Conservation (phyloP, 2,113 vertebrate genomes). For the Mirza zaza region DNA sequence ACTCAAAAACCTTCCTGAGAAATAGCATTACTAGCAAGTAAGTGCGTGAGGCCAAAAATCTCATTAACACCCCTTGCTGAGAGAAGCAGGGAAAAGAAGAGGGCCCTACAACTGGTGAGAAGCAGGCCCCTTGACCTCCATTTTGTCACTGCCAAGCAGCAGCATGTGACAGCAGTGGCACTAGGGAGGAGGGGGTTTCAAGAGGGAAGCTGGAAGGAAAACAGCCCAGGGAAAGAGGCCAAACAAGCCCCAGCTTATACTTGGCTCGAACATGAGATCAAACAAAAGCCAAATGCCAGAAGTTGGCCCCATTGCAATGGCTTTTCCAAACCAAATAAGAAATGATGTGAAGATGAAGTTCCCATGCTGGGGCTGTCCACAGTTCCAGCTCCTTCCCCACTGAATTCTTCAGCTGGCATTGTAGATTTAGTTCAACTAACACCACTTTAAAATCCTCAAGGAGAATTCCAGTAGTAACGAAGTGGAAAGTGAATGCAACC, state of each 20-base stretch:
- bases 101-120: not conserved
- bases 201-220: not conserved
- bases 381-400: not conserved
- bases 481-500: not conserved
- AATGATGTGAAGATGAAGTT: not conserved
- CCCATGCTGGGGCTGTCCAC: not conserved
- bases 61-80: not conserved
- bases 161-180: not conserved
- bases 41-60: not conserved
- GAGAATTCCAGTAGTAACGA: not conserved
- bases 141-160: not conserved
- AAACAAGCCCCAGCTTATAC: not conserved
- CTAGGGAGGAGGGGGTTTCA: not conserved
- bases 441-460: not conserved
- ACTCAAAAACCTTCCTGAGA: not conserved
- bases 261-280: conserved; percentile 18
- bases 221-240: not conserved
- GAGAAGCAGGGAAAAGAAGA: not conserved
- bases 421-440: not conserved
- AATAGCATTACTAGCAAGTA: not conserved
- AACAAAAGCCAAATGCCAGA: not conserved
- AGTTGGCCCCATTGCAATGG: not conserved
- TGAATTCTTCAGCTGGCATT: not conserved
- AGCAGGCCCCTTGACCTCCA: not conserved
- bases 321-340: conserved; percentile 45